Evolutionary conservation across 2,888 invertebrate genomes (phyloP).

Genomic region (Trisateles emortualis): DNA sequence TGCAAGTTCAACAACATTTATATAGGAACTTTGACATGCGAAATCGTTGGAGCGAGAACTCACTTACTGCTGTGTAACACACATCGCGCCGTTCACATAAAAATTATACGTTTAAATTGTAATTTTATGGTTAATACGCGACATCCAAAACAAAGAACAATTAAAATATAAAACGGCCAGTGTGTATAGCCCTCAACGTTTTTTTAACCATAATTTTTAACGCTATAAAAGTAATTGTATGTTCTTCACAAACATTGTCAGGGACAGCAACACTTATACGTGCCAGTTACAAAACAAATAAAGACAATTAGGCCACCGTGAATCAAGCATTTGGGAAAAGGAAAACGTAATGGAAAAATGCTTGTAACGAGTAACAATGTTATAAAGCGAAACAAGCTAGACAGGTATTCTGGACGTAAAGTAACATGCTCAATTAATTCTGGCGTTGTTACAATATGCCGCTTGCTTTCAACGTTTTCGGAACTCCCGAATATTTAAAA

Average conservation of each 20-base stretch:
- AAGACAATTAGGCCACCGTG: constrained; percentile 14
- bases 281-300: constrained; percentile 19
- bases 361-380: constrained; percentile 10
- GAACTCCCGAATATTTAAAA: constrained; percentile 16
- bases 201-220: constrained; percentile 21
- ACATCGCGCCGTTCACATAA: constrained; percentile 19
- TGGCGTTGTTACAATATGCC: constrained; percentile 16
- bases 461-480: constrained; percentile 20
- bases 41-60: constrained; percentile 23
- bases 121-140: constrained; percentile 32
- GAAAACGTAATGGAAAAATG: constrained; percentile 15
- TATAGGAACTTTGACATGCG: constrained; percentile 40
- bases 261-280: constrained; percentile 9
- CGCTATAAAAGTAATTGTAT: constrained; percentile 29
- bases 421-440: constrained; percentile 31
- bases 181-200: constrained; percentile 22
- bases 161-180: constrained; percentile 35
- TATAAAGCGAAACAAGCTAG: constrained; percentile 16
- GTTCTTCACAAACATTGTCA: constrained; percentile 24
- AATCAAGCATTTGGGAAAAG: constrained; percentile 28
- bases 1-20: constrained; percentile 49
- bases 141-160: constrained; percentile 25
- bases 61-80: constrained; percentile 13
- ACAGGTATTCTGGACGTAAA: constrained; percentile 28
- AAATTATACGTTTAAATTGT: constrained; percentile 38